Evolutionary conservation across 2,797 vertebrate species (phyloP), one percentile per base, ranked within the genome.

Genomic region (Pogonophryne albipinna): DNA sequence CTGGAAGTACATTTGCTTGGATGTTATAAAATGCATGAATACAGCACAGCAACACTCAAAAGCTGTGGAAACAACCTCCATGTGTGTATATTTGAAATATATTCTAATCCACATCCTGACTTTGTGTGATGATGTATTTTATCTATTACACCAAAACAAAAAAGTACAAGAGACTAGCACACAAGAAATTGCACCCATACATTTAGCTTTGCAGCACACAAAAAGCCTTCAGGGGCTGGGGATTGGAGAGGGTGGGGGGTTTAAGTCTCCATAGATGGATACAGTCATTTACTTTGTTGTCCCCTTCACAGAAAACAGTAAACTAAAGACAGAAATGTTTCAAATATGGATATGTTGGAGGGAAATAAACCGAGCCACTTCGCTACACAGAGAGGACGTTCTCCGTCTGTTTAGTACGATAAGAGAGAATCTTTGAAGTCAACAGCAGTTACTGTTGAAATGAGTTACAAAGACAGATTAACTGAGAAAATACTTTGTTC

Each of bases 381-480:
- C 50, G 23, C 60, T 7, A 47, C 46, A 17, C 69, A 31, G 73
- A 84, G 74, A 77, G 74, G 81, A 80, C 65, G 3, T 12, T 52
- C 47, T 44, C 44, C 19, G 71, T 74, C 84, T 86, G 90, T 57
- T 79, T 10, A 6, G 19, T 53, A 58, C 3, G 87, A 92, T 91
- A 87, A 89, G 77, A 61, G 46, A 71, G 59, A 46, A 58, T 71
- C 79, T 87, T 84, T 89, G 78, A 90, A 86, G 74, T 56, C 8
- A 7, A 12, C 71, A 45, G 78, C 66, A 76, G 71, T 86, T 85
- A 8, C 45, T 46, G 64, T 34, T 45, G 31, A 52, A 74, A 81
- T 17, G 47, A 71, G 57, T 19, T 47, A 80, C 63, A 45, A 13
- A 12, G 31, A 59, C 16, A 47, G 64, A 82, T 59, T 58, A 52